Base-by-base conservation (phyloP, 2,888 invertebrate genomes). In the Eurytoma californica region DNA sequence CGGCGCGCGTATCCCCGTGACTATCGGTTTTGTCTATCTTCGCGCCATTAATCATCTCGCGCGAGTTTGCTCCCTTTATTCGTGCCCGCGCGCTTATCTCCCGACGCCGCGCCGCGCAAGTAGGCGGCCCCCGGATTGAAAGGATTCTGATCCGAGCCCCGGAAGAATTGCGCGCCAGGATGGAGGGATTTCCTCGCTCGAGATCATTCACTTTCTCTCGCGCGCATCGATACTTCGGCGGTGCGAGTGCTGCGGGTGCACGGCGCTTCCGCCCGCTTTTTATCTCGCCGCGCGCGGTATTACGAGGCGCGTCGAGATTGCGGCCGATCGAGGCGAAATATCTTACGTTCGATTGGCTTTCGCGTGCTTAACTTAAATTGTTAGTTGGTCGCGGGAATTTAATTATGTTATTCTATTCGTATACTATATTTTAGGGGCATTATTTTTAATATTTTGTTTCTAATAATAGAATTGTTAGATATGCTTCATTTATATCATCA, bases 1-100 rank as follows among this genome's bases (percentile, higher is more conserved):
- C 53, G 16, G 14, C 53, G 53, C 53, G 53, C 53, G 53, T 49
- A 14, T 18, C 16, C 12, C 53, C 18, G 18, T n/a, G 49, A 30
- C 57, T 72, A 72, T 68, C 65, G 61, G 68, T 60, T 69, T 73
- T 68, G 72, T 73, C 61, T 63, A 73, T 73, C 69, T 68, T 63
- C 57, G 49, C 49, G 57, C 57, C 68, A 78, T 78, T 78, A 73
- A 78, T 78, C 78, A 78, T 73, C 72, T 58, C 30, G 39, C 20
- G 65, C 47, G 49, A 16, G 5, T 69, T 28, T 39, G 39, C 39
- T 39, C 28, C 63, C 61, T 68, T 76, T 69, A 76, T 76, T 69
- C 47, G 28, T 16, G 53, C 61, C 53, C 24, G 55, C n/a, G 13
- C 63, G 76, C 57, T 69, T 76, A 69, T 76, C 61, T 39, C n/a